Percentiles rank a stretch among this genome's conserved stretches.
Conservation (phyloP, 2,797 vertebrate species). For the Rhynchotus rufescens region DNA sequence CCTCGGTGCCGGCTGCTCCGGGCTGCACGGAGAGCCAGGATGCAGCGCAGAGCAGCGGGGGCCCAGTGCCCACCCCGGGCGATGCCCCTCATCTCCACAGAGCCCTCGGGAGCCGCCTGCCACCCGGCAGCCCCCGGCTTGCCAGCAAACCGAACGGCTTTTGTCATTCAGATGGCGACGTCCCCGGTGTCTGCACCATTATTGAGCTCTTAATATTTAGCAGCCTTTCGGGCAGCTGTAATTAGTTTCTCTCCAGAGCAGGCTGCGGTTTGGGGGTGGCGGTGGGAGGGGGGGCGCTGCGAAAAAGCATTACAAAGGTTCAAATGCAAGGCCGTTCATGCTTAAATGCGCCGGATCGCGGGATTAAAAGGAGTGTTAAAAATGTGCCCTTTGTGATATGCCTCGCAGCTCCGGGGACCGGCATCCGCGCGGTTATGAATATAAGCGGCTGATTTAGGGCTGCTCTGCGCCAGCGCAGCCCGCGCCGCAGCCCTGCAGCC, state of each 20-base stretch:
- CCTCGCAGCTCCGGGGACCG: conserved; percentile 36
- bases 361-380: conserved; percentile 69
- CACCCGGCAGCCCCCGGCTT: background rate
- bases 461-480: background rate
- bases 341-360: conserved; percentile 26
- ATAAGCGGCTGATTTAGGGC: background rate
- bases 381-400: conserved; percentile 49
- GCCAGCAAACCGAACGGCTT: background rate
- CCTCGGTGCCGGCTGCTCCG: too few relatives aligned
- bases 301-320: background rate
- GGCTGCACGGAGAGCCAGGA: too few relatives aligned
- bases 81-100: background rate
- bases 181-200: background rate
- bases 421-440: conserved; percentile 35
- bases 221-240: conserved; percentile 46
- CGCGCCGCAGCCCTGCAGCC: background rate
- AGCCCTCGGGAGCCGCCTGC: background rate
- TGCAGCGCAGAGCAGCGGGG: too few relatives aligned
- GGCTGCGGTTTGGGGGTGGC: background rate
- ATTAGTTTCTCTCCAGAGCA: conserved; percentile 38
- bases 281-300: background rate
- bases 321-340: conserved; percentile 34
- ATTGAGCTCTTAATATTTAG: conserved; percentile 40
- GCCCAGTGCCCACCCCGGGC: background rate
- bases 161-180: conserved; percentile 22